Percentiles rank a stretch among this genome's conserved stretches.
Conservation (phyloP, 2,797 vertebrate species). For the Acrocephalus scirpaceus region DNA sequence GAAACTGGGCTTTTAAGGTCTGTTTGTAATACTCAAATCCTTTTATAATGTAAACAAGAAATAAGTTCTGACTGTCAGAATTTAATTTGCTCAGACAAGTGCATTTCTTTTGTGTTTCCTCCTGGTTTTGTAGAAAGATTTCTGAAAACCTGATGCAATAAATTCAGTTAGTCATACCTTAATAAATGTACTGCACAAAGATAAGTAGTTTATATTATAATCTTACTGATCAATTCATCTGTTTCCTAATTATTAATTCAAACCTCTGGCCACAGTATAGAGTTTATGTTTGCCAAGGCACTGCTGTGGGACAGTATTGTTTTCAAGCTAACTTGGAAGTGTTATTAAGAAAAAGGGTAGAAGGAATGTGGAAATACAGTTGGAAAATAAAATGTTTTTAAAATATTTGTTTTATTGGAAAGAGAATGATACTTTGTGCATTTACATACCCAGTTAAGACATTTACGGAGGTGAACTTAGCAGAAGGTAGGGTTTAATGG, state of each 20-base stretch:
- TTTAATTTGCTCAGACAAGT: not conserved
- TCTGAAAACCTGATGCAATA: not conserved
- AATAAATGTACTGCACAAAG: not conserved
- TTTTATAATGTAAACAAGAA: not conserved
- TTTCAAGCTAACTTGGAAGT: not conserved
- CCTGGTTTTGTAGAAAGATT: not conserved
- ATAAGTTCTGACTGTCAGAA: not conserved
- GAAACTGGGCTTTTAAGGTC: not conserved
- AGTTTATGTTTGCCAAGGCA: not conserved
- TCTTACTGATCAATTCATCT: not conserved
- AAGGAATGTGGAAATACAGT: not conserved
- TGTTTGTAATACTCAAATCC: not conserved
- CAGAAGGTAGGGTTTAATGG: not conserved
- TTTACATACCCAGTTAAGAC: not conserved
- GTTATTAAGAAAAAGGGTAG: not conserved
- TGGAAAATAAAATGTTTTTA: not conserved
- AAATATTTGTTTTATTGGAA: conserved; percentile 12
- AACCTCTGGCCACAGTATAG: not conserved
- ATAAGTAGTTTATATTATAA: not conserved
- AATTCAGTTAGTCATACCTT: not conserved
- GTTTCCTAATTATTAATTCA: not conserved
- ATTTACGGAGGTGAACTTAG: not conserved
- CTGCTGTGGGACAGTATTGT: not conserved
- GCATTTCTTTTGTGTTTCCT: rapidly evolving
- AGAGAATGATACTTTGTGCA: not conserved